These are phyloP conservation scores for Trogon surrucura DNA, from an alignment of 2,113 vertebrate species.

Conservation along the genomic window DNA sequence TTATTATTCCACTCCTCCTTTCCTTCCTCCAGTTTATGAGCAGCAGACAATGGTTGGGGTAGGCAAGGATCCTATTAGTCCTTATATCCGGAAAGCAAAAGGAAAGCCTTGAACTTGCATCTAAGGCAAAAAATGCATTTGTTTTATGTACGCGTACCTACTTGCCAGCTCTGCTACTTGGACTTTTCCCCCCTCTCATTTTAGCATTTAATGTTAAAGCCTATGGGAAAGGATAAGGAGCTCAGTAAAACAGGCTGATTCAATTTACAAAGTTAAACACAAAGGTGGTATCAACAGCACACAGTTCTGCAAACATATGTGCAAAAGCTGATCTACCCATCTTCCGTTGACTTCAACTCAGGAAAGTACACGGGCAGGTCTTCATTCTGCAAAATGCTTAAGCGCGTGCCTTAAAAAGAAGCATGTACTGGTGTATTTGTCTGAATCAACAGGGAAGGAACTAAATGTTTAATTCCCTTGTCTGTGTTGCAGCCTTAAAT, in stretches of 20 bases:
- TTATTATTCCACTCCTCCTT: neutral
- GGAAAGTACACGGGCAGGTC: neutral
- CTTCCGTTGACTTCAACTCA: neutral
- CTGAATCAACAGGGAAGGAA: neutral
- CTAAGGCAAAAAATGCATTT: neutral
- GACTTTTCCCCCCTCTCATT: neutral
- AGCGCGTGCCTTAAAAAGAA: neutral
- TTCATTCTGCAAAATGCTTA: neutral
- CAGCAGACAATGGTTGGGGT: neutral
- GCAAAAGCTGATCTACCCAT: neutral
- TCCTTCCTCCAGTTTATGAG: neutral
- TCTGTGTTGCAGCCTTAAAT: fast-evolving
- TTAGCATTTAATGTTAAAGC: neutral
- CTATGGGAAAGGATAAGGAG: neutral
- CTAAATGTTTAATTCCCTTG: neutral
- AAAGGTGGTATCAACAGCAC: neutral
- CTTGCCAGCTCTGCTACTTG: neutral
- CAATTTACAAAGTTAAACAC: neutral
- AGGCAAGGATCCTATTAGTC: neutral
- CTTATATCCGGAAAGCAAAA: neutral
- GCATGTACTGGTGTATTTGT: fast-evolving
- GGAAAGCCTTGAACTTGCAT: neutral
- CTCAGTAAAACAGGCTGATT: neutral
- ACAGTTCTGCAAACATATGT: neutral
- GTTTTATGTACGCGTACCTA: neutral